Conservation (phyloP, 2,113 vertebrate species). For the Tetraodon nigroviridis region DNA sequence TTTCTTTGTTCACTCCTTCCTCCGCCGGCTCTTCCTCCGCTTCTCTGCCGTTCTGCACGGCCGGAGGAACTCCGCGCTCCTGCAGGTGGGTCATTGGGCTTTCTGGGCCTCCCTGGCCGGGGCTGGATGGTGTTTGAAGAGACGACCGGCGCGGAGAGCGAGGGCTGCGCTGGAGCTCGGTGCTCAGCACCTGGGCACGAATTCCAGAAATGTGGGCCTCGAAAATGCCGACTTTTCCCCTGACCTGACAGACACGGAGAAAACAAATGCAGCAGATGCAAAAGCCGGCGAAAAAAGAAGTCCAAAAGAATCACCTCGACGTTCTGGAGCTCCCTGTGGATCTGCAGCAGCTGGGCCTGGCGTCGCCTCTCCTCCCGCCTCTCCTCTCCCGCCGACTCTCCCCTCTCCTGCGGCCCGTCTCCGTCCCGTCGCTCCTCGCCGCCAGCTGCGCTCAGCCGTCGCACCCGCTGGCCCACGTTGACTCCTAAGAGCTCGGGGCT, state of each 20-base stretch:
- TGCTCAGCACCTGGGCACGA: constrained; percentile 76
- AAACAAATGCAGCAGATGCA: not conserved
- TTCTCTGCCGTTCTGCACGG: constrained; percentile 70
- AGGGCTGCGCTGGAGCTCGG: constrained; percentile 78
- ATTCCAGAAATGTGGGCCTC: constrained; percentile 87
- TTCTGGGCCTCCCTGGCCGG: constrained; percentile 39
- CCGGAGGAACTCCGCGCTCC: constrained; percentile 30
- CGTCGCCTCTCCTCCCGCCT: constrained; percentile 63
- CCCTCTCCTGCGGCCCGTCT: constrained; percentile 36
- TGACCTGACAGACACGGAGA: constrained; percentile 52
- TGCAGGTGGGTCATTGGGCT: constrained; percentile 43
- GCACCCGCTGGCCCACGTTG: constrained; percentile 70
- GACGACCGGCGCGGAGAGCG: constrained; percentile 62
- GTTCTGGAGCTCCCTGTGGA: constrained; percentile 83
- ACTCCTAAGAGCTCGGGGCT: constrained; percentile 63
- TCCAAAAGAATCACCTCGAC: constrained; percentile 80
- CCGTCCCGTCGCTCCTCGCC: constrained; percentile 40
- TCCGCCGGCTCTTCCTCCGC: constrained; percentile 33
- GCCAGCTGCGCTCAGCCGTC: constrained; percentile 68
- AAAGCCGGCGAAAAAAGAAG: not conserved
- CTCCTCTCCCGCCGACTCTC: constrained; percentile 44
- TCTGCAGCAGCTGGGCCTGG: constrained; percentile 77
- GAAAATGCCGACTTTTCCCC: constrained; percentile 87
- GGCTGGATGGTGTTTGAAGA: constrained; percentile 25
- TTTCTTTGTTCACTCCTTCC: constrained; percentile 14